Evolutionary conservation across 92 coral and sea anemone genomes (phyloP), one percentile per base, ranked within the genome.

Genomic region (Porites rus): DNA sequence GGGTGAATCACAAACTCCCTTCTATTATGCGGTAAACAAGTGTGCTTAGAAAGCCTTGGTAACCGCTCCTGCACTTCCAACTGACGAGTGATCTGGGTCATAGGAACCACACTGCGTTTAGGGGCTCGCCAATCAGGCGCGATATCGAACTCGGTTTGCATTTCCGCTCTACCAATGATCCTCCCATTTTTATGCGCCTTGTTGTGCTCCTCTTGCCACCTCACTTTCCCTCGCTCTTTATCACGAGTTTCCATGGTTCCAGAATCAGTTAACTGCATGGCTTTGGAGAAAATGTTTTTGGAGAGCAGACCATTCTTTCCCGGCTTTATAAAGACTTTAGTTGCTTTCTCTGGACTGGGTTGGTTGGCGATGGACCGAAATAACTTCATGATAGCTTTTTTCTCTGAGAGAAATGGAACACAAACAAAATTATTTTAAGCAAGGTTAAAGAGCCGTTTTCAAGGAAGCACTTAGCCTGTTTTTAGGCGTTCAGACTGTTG

Each of bases 61-160:
- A 75, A 52, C 77, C 75, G 20, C 64, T 67, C 82, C 78, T 70
- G 69, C 63, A 51, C 52, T 20, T 52, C 65, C 17, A 65, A 84
- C 43, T 71, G 79, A 77, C 88, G 88, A 58, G 93, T 59, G 76
- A 90, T 60, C 88, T 90, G 93, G 65, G 93, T 90, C 93, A 90
- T 90, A 20, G 93, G 93, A 53, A 90, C 91, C 20, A 90, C 93
- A n/a, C 65, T 59, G 46, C 93, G 93, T 65, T 67, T 77, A 16
- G 93, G 93, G 17, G 93, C 88, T 58, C 93, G 88, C 93, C 93
- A 90, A 20, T 90, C 93, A 0, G 93, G 93, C 24, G 80, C 88
- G 20, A 90, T 90, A 28, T 90, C 93, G 64, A 90, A 90, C 80
- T 90, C 93, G 6, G 88, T 65, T 25, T 91, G 91, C 59, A 64